These are phyloP conservation scores for Mormyrops attenuatus DNA, from an alignment of 2,797 vertebrate species.

Conservation along the genomic window DNA sequence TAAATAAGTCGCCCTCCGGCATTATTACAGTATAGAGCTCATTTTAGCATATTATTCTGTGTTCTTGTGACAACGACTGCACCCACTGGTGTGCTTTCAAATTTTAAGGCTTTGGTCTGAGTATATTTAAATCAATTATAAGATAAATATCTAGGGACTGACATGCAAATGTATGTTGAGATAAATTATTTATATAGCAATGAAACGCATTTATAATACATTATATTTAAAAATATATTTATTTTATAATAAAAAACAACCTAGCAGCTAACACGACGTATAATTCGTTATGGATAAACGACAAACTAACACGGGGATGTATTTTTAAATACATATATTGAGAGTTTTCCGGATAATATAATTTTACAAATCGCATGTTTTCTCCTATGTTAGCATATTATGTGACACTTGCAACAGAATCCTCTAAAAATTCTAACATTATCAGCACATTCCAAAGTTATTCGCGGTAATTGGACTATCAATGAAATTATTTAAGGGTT, in stretches of 20 bases:
- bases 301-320: neutral
- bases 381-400: neutral
- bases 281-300: neutral
- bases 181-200: neutral
- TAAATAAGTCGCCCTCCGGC: neutral
- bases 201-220: neutral
- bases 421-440: neutral
- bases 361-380: neutral
- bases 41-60: neutral
- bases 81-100: neutral
- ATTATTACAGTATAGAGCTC: neutral
- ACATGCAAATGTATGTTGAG: neutral
- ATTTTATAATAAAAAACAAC: neutral
- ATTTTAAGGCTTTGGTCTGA: neutral
- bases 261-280: neutral
- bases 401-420: neutral
- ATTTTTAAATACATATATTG: neutral
- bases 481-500: neutral
- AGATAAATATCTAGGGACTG: neutral
- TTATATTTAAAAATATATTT: neutral
- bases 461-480: neutral
- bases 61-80: neutral
- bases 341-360: neutral
- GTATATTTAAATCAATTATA: neutral
- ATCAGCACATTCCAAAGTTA: neutral